These are phyloP conservation scores for Euthynnus affinis DNA, from an alignment of 2,797 vertebrate genomes.

Conservation along the genomic window DNA sequence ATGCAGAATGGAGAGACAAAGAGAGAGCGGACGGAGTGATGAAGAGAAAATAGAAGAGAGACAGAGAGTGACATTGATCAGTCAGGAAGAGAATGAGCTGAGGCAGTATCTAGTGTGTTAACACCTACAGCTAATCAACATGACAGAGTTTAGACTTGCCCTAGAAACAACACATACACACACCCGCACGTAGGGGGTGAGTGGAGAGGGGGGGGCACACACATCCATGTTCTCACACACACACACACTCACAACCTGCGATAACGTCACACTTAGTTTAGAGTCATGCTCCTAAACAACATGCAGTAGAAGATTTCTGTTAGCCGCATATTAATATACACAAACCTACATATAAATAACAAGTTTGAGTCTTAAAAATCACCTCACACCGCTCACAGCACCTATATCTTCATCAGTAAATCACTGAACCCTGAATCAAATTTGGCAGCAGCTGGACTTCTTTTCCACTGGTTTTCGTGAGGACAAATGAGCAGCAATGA, in stretches of 20 bases:
- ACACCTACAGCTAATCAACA: constrained; percentile 87
- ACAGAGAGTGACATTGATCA: constrained; percentile 84
- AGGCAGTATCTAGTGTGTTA: constrained; percentile 84
- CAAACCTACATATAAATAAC: constrained; percentile 24
- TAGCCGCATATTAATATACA: constrained; percentile 1
- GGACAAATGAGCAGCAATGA: constrained; percentile 76
- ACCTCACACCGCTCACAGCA: constrained; percentile 40
- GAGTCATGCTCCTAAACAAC: constrained; percentile 23
- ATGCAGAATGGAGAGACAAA: constrained; percentile 36
- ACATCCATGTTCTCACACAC: constrained; percentile 22
- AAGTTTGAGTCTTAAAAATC: constrained; percentile 43
- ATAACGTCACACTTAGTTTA: constrained; percentile 40
- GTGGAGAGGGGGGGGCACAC: constrained; percentile 17
- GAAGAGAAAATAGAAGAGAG: constrained; percentile 51
- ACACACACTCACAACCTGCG: constrained; percentile 10
- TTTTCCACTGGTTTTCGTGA: constrained; percentile 58
- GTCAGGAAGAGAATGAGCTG: constrained; percentile 81
- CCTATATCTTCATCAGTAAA: constrained; percentile 76
- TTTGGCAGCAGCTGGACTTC: constrained; percentile 67
- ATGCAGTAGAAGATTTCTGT: background rate
- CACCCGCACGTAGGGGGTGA: constrained; percentile 38
- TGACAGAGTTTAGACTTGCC: constrained; percentile 87
- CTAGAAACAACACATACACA: constrained; percentile 79
- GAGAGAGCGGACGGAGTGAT: constrained; percentile 27
- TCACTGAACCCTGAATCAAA: constrained; percentile 61